Evolutionary conservation across 2,113 vertebrate species (phyloP), one percentile per base, ranked within the genome.

Genomic region (Xenotilapia caudafasciata): DNA sequence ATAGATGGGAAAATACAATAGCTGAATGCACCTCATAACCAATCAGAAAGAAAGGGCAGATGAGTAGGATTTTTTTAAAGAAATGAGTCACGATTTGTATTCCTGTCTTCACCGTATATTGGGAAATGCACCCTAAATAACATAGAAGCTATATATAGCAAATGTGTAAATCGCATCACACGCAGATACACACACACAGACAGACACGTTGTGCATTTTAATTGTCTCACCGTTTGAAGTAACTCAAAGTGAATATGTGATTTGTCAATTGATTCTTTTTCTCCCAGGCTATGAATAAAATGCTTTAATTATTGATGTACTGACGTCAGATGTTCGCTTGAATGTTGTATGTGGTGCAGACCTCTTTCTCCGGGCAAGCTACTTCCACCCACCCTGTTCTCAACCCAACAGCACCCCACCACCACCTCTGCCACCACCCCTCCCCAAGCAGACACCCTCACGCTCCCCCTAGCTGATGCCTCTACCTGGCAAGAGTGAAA

Each of bases 231-330:
- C 91, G 90, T 96, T 96, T 96, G 95, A 96, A 96, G 94, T 93
- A 96, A 96, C 95, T 96, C 96, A 96, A 96, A 97, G 96, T 96
- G 96, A 96, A 96, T 96, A 95, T 96, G 94, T 95, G 94, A 97
- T 97, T 97, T 96, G 96, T 96, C 96, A 96, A 96, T 97, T 96
- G 96, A 96, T 96, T 97, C 93, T 94, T 96, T 95, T 92, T 88
- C 94, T 93, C 94, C 88, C 93, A 94, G 95, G 96, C 96, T 97
- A 97, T 97, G 96, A 97, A 97, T 97, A 97, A 97, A 96, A 96
- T 84, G 90, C 94, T 94, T 97, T 96, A 96, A 97, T 96, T 96
- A 97, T 97, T 96, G 94, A 97, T 97, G 96, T 85, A 85, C 95
- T 96, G 96, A 97, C 96, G 95, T 96, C 96, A 97, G 93, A 94